Conservation (phyloP, 2,797 vertebrate genomes). For the Arrhamphus sclerolepis region DNA sequence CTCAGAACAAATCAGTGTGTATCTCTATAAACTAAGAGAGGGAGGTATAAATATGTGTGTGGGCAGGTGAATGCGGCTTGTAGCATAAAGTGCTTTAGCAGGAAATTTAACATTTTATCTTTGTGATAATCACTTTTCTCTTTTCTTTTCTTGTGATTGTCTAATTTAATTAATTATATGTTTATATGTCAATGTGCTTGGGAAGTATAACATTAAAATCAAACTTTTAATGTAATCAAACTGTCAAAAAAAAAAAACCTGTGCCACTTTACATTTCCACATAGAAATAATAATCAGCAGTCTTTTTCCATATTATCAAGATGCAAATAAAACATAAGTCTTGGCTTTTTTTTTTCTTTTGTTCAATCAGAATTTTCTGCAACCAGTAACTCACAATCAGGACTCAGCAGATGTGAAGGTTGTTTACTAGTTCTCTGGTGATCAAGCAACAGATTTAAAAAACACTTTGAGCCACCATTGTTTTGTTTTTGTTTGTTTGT, state of each 20-base stretch:
- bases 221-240: no score
- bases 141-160: no score
- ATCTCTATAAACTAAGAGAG: no score
- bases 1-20: no score
- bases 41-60: no score
- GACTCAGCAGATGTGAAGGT: conserved; percentile 3
- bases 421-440: conserved; percentile 4
- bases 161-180: no score
- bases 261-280: background rate
- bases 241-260: background rate
- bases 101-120: no score
- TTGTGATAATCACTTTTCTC: no score
- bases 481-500: background rate
- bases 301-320: background rate
- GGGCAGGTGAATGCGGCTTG: no score
- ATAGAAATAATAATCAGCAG: background rate
- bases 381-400: background rate
- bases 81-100: no score
- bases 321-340: background rate
- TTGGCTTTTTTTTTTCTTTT: background rate
- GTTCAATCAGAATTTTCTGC: background rate
- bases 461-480: conserved; percentile 4
- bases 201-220: no score
- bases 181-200: no score
- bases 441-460: conserved; percentile 11